Conservation (phyloP, 1,140 invertebrate species). For the Drepana arcuata region DNA sequence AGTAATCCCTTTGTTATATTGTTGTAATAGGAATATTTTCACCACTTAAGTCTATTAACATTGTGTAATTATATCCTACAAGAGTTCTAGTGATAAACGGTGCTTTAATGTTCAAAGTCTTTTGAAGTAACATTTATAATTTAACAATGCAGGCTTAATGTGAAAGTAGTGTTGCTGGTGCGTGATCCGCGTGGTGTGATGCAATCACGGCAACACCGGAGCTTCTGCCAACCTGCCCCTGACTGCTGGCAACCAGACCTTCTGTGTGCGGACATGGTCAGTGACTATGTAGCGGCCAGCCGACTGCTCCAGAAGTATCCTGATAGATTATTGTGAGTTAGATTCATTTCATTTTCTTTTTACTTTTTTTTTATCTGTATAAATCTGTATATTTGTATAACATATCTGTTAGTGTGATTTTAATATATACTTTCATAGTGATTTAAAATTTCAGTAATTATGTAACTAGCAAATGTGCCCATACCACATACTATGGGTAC, state of each 20-base stretch:
- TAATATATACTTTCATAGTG: too few species aligned
- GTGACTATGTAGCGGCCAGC: slow-evolving; percentile 84
- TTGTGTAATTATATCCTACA: too few species aligned
- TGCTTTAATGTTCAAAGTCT: too few species aligned
- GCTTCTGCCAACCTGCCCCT: slow-evolving; percentile 87
- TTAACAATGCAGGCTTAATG: slow-evolving; percentile 74
- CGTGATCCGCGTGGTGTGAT: slow-evolving; percentile 89
- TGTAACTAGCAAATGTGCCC: too few species aligned
- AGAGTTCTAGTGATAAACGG: too few species aligned
- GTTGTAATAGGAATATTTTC: too few species aligned
- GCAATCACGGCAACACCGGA: slow-evolving; percentile 86
- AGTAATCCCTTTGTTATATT: too few species aligned
- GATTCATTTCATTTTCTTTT: slow-evolving; percentile 1
- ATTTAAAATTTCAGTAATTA: too few species aligned
- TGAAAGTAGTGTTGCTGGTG: slow-evolving; percentile 84
- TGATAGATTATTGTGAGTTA: slow-evolving; percentile 78
- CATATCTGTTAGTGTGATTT: too few species aligned
- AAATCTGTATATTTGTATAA: background rate
- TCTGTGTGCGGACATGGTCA: slow-evolving; percentile 86
- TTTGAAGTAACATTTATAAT: too few species aligned
- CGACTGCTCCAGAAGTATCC: slow-evolving; percentile 79
- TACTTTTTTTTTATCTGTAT: background rate
- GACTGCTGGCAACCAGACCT: slow-evolving; percentile 85
- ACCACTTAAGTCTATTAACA: too few species aligned
- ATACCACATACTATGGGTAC: too few species aligned